Evolutionary conservation across 2,113 vertebrate species (phyloP).

Genomic region (Halichoerus grypus): DNA sequence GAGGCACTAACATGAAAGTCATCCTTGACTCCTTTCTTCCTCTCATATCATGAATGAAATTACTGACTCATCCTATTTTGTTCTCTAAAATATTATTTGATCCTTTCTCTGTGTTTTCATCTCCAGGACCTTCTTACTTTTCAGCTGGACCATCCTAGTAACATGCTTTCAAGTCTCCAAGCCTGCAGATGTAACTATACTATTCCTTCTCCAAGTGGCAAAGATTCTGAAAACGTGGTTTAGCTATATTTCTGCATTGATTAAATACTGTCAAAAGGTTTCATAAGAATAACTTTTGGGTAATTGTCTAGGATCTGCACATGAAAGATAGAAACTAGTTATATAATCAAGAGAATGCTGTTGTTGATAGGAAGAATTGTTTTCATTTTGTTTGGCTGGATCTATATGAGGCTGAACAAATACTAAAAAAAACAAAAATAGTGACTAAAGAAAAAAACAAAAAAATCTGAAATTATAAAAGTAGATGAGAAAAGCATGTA

Average conservation of each 20-base stretch:
- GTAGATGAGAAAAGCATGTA: neutral
- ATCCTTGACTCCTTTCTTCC: neutral
- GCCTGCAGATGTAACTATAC: neutral
- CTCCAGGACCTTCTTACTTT: neutral
- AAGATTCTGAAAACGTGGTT: neutral
- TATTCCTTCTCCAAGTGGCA: neutral
- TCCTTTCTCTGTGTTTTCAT: neutral
- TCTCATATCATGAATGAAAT: neutral
- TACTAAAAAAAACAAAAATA: neutral
- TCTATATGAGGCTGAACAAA: neutral
- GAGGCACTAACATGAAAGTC: neutral
- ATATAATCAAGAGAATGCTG: neutral
- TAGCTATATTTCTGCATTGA: neutral
- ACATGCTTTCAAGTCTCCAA: neutral
- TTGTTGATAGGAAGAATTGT: neutral
- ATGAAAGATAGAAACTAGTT: neutral
- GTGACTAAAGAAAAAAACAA: neutral
- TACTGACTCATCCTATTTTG: neutral
- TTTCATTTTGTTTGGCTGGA: neutral
- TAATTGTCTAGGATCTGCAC: neutral
- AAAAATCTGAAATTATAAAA: neutral
- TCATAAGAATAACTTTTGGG: neutral
- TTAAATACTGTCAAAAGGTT: neutral
- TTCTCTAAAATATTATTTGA: neutral
- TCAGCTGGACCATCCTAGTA: neutral